Evolutionary conservation across 2,797 vertebrate species (phyloP).

Genomic region (Mustela erminea): DNA sequence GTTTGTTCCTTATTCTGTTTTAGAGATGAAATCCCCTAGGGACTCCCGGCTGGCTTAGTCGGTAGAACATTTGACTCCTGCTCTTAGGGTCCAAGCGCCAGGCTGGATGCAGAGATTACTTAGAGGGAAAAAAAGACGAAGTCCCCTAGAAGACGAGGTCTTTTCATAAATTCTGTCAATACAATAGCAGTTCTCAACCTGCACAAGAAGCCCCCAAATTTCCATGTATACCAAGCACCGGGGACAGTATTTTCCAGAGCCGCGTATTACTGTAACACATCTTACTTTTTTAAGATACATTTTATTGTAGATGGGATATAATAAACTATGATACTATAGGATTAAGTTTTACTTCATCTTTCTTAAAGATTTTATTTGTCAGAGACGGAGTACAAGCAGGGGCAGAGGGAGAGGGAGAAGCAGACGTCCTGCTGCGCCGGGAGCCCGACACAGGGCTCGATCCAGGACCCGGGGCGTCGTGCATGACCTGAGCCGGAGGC

Average conservation of each 20-base stretch:
- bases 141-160: background rate
- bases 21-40: background rate
- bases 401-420: too few relatives aligned
- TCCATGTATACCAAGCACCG: background rate
- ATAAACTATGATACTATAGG: too few relatives aligned
- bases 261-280: background rate
- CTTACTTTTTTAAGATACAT: background rate
- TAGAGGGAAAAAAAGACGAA: background rate
- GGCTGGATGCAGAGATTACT: background rate
- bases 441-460: too few relatives aligned
- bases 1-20: background rate
- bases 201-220: background rate
- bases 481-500: too few relatives aligned
- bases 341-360: too few relatives aligned
- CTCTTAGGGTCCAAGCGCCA: background rate
- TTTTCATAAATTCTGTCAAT: background rate
- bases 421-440: too few relatives aligned
- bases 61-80: background rate
- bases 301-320: too few relatives aligned
- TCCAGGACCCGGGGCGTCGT: too few relatives aligned
- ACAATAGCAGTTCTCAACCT: background rate
- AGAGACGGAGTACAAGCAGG: too few relatives aligned
- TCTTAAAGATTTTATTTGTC: too few relatives aligned
- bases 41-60: background rate
- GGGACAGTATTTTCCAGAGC: background rate